Conservation (phyloP, 1,140 invertebrate genomes). For the Steinernema khuongi region DNA sequence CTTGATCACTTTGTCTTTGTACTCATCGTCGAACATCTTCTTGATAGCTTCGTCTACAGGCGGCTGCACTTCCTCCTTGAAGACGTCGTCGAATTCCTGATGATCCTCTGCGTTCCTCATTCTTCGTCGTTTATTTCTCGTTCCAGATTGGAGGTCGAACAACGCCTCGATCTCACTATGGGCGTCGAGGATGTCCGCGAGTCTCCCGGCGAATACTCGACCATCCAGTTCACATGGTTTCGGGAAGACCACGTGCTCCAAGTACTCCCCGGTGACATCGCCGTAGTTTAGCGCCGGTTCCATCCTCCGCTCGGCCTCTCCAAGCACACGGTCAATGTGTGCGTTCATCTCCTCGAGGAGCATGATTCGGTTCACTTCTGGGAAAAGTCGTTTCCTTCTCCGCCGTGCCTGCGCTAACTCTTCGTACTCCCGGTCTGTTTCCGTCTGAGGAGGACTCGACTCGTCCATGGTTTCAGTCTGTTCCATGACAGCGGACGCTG, state of each 20-base stretch:
- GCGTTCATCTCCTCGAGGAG: not conserved
- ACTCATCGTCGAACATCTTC: conserved; percentile 9
- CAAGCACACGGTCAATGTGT: not conserved
- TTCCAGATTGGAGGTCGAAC: no score
- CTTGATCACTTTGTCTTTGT: not conserved
- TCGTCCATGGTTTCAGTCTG: no score
- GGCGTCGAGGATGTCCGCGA: not conserved
- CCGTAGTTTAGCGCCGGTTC: not conserved
- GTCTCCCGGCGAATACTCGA: not conserved
- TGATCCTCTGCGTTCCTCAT: no score
- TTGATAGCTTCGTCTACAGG: no score
- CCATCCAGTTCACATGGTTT: not conserved
- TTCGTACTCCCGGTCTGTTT: no score
- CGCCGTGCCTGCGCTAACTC: not conserved
- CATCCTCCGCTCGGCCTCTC: not conserved
- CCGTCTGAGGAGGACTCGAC: no score
- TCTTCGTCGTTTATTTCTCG: no score
- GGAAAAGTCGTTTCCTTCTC: not conserved
- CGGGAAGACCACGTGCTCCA: not conserved
- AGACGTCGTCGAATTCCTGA: no score
- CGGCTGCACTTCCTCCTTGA: not conserved
- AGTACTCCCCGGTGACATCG: not conserved
- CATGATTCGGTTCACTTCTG: not conserved
- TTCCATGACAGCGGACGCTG: no score
- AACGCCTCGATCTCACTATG: no score